These are phyloP conservation scores for Sandelia bainsii DNA, from an alignment of 2,797 vertebrate species.

Conservation along the genomic window DNA sequence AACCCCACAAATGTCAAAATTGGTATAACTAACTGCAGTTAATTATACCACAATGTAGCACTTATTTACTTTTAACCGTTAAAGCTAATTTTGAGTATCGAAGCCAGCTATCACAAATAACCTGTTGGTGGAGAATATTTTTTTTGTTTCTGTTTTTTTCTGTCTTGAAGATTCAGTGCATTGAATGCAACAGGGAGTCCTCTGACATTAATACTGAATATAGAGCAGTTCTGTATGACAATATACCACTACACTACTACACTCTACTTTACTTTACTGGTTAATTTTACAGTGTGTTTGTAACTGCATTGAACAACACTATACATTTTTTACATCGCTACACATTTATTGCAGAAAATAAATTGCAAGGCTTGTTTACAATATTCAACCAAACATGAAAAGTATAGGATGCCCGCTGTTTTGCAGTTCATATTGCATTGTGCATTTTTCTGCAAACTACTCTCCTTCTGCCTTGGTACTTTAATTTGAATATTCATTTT, in stretches of 20 bases:
- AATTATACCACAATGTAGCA: neutral
- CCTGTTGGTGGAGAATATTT: slow-evolving; percentile 61
- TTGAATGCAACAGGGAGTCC: slow-evolving; percentile 84
- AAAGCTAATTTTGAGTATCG: neutral
- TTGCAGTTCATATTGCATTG: slow-evolving; percentile 8
- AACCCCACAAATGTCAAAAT: slow-evolving; percentile 21
- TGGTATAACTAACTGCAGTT: neutral
- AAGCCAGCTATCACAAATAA: slow-evolving; percentile 27
- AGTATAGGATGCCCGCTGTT: slow-evolving; percentile 1
- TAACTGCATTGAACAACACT: neutral
- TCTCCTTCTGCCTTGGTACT: slow-evolving; percentile 36
- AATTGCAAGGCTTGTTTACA: neutral
- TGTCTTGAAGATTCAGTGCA: slow-evolving; percentile 21
- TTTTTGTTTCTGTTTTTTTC: neutral
- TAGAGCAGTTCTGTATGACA: slow-evolving; percentile 15
- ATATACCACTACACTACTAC: neutral
- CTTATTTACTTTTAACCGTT: neutral
- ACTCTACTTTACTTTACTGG: neutral
- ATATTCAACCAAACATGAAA: neutral
- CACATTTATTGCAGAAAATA: neutral
- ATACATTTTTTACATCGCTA: slow-evolving; percentile 8
- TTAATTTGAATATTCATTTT: slow-evolving; percentile 56
- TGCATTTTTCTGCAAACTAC: slow-evolving; percentile 12
- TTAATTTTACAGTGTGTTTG: slow-evolving; percentile 1
- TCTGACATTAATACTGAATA: slow-evolving; percentile 56